Evolutionary conservation across 92 coral and sea anemone genomes (phyloP).

Genomic region (Meandrina meandrites): DNA sequence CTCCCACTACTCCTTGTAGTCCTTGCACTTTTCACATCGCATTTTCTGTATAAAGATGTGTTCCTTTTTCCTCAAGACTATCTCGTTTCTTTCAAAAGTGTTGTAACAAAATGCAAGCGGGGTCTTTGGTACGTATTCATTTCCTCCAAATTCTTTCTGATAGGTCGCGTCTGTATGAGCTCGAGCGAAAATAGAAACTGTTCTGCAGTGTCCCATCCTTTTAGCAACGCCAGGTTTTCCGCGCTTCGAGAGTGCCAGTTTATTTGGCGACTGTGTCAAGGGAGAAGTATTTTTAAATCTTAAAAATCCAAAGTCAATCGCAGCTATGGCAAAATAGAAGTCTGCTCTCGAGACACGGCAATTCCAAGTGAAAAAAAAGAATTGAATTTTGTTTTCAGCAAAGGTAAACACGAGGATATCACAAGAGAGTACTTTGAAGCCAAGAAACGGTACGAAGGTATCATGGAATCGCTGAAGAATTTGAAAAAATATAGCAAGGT

Average conservation of each 20-base stretch:
- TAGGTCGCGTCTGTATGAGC: not conserved
- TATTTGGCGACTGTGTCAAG: not conserved
- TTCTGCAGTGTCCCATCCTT: not conserved
- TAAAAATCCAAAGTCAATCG: no score
- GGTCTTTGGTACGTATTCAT: not conserved
- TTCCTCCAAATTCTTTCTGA: not conserved
- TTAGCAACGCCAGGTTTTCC: not conserved
- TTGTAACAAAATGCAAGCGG: no score
- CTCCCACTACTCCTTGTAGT: no score
- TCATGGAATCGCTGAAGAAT: constrained; percentile 75
- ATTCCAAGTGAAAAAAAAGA: not conserved
- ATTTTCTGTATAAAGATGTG: no score
- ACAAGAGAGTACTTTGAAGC: constrained; percentile 88
- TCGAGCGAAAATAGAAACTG: not conserved
- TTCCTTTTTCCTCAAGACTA: no score
- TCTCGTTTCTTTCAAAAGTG: no score
- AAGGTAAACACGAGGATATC: constrained; percentile 91
- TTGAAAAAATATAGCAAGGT: constrained; percentile 79
- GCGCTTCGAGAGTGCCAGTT: not conserved
- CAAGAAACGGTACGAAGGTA: constrained; percentile 70
- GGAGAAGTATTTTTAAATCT: no score
- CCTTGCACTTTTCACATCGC: no score
- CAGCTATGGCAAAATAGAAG: no score
- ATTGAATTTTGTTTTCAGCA: constrained; percentile 37
- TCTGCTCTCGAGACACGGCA: no score